Conservation (phyloP, 2,113 vertebrate genomes). For the Hypocryptadius cinnamomeus region DNA sequence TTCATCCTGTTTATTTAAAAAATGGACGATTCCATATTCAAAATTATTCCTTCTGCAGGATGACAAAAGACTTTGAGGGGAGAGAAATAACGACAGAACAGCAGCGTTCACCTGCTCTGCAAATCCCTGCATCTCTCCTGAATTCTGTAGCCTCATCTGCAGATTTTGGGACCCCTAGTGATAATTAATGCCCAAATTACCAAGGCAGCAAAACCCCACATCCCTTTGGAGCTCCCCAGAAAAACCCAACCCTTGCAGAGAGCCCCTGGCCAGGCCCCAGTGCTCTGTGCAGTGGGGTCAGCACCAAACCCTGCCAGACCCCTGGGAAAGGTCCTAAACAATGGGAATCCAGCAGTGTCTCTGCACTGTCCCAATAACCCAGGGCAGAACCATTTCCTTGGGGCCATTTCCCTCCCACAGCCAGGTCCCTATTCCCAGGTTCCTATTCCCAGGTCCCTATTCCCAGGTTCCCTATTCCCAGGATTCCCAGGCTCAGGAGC, state of each 20-base stretch:
- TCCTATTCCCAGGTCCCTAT: too few species aligned
- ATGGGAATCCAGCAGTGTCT: neutral
- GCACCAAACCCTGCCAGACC: neutral
- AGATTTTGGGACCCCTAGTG: neutral
- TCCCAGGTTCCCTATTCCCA: neutral
- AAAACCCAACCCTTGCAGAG: neutral
- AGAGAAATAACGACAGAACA: neutral
- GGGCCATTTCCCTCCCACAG: neutral
- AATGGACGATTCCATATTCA: neutral
- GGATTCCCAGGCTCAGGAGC: accelerated
- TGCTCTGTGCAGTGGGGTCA: neutral
- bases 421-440: neutral
- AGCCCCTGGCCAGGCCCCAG: neutral
- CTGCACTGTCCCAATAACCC: neutral
- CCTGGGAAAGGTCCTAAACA: neutral
- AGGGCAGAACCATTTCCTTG: accelerated
- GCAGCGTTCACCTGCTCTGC: neutral
- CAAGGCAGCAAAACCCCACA: neutral
- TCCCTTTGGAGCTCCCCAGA: neutral
- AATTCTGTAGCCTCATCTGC: neutral
- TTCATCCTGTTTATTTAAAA: neutral
- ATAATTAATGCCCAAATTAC: neutral
- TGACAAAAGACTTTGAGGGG: neutral
- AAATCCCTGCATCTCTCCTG: neutral
- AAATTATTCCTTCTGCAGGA: neutral